Evolutionary conservation across 2,113 vertebrate genomes (phyloP).

Genomic region (Indri indri): DNA sequence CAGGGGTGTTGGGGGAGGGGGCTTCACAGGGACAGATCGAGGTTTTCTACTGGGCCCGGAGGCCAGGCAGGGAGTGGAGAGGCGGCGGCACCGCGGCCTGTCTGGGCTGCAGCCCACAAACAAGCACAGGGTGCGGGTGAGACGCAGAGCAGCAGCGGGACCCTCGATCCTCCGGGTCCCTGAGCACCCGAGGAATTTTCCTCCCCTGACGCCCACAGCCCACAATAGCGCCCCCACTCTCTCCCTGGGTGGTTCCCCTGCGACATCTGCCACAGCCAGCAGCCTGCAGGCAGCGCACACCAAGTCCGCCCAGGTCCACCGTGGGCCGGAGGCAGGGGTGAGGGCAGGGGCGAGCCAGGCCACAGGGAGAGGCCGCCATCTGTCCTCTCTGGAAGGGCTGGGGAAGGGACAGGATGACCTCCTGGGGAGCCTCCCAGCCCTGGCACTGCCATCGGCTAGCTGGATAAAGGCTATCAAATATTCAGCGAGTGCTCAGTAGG

Average conservation of each 20-base stretch:
- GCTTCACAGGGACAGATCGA: neutral
- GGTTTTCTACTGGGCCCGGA: neutral
- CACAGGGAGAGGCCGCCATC: neutral
- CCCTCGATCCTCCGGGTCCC: neutral
- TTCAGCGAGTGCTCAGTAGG: neutral
- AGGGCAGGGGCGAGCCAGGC: accelerated
- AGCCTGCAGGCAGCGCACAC: neutral
- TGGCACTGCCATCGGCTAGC: neutral
- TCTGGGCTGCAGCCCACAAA: neutral
- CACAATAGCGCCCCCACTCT: neutral
- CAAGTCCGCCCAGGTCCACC: neutral
- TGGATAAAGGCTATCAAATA: neutral
- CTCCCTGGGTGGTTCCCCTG: neutral
- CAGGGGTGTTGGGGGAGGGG: no score
- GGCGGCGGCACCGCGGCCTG: neutral
- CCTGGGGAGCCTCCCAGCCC: neutral
- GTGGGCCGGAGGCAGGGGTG: neutral
- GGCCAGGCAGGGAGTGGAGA: neutral
- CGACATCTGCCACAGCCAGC: neutral
- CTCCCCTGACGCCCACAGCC: no score
- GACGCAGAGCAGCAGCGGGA: neutral
- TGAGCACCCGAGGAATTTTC: neutral
- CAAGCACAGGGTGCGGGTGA: neutral
- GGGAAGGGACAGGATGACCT: neutral
- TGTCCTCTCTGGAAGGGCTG: neutral